Conservation (phyloP, 2,888 invertebrate species). For the Vannuccia rotundouncinata region DNA sequence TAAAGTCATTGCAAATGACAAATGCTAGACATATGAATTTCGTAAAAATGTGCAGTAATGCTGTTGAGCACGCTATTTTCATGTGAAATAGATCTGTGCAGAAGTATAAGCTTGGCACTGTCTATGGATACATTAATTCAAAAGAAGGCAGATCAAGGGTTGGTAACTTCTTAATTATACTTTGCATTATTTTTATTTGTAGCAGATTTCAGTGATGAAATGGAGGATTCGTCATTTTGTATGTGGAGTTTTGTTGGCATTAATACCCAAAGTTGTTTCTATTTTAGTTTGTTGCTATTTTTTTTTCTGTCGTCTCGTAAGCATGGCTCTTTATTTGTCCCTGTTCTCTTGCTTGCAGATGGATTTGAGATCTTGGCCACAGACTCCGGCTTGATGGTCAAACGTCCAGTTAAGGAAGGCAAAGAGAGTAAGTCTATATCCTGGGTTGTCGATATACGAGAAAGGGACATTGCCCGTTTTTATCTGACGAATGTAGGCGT, state of each 20-base stretch:
- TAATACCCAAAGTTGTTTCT: neutral
- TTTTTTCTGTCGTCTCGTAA: neutral
- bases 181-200: no score
- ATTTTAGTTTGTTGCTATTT: neutral
- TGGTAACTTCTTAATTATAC: no score
- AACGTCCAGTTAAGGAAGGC: conserved; percentile 34
- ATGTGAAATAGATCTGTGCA: no score
- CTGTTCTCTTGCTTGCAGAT: conserved; percentile 1
- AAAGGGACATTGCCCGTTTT: neutral
- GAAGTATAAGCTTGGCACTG: no score
- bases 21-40: no score
- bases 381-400: conserved; percentile 29
- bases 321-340: neutral
- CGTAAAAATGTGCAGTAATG: no score
- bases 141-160: no score
- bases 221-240: no score
- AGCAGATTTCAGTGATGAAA: no score
- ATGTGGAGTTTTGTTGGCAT: neutral
- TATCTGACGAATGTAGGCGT: neutral
- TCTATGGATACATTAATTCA: no score
- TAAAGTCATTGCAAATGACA: no score
- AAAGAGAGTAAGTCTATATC: conserved; percentile 29
- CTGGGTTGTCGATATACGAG: neutral
- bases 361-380: conserved; percentile 36
- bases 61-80: no score